phyloP scores from a whole-genome alignment of 2,888 invertebrate species.

The Chirona hameri region DNA sequence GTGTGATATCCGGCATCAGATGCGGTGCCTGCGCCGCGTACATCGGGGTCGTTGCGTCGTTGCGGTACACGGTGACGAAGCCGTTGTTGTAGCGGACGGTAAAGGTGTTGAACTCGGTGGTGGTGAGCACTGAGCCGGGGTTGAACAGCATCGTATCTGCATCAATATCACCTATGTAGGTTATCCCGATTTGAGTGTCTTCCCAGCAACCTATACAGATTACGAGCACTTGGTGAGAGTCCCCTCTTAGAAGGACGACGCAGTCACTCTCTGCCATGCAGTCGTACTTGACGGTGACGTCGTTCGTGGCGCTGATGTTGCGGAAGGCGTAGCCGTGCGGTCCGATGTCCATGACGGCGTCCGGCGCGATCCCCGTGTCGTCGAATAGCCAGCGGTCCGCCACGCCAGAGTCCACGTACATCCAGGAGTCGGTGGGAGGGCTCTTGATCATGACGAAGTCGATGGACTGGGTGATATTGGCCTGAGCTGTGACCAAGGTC shows the following conservation, averaged over 20 bases:
- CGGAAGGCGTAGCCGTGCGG: neutral
- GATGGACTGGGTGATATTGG: neutral
- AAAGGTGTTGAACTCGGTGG: neutral
- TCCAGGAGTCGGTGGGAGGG: neutral
- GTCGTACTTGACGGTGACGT: constrained; percentile 7
- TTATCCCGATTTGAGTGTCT: neutral
- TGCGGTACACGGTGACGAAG: neutral
- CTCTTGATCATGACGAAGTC: neutral
- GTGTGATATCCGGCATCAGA: neutral
- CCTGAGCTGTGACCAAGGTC: neutral
- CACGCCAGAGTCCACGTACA: neutral
- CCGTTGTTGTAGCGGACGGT: constrained; percentile 9
- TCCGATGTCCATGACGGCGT: neutral
- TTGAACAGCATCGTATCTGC: neutral
- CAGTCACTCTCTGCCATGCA: neutral
- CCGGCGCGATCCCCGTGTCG: neutral
- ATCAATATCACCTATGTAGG: neutral
- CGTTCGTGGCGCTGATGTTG: neutral
- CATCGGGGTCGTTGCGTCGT: neutral
- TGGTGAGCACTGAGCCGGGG: neutral
- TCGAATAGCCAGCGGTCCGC: neutral
- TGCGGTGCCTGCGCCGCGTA: neutral
- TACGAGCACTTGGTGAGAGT: neutral
- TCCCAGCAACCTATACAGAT: neutral
- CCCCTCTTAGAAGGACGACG: neutral